Conservation (phyloP, 2,888 invertebrate species). For the Aspidiotus destructor region DNA sequence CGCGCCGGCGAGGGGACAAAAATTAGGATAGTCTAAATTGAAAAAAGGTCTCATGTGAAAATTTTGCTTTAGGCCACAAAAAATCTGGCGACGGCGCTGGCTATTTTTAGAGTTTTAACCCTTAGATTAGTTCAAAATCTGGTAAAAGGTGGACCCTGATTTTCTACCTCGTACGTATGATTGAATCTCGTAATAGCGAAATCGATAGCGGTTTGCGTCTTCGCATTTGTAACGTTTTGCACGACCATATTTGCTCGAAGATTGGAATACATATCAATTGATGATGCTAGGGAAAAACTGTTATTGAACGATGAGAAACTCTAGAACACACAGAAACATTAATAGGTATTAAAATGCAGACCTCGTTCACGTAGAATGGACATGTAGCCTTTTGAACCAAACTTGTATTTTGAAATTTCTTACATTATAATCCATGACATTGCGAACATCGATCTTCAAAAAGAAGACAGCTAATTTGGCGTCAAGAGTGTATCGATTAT, state of each 20-base stretch:
- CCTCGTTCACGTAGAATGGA: background rate
- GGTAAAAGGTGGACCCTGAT: background rate
- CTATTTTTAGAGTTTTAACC: background rate
- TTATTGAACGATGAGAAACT: constrained; percentile 17
- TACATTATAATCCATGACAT: constrained; percentile 51
- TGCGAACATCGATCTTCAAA: constrained; percentile 49
- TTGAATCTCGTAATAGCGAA: constrained; percentile 6
- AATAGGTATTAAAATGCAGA: background rate
- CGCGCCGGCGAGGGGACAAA: too few species aligned
- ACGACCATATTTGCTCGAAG: background rate
- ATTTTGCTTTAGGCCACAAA: too few species aligned
- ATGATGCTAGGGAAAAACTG: constrained; percentile 3
- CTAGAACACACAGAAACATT: background rate
- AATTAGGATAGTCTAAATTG: too few species aligned
- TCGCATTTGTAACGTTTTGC: background rate
- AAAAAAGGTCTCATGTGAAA: too few species aligned
- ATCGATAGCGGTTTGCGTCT: background rate
- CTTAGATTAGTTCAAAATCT: background rate
- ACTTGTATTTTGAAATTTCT: constrained; percentile 36
- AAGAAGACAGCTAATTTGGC: constrained; percentile 46
- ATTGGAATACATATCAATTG: constrained; percentile 6
- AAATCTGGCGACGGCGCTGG: too few species aligned
- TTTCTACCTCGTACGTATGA: background rate
- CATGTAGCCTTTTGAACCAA: too few species aligned
- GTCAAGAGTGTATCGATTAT: constrained; percentile 39